These are phyloP conservation scores for Myoxocephalus aenaeus DNA, from an alignment of 2,797 vertebrate genomes.

Conservation along the genomic window DNA sequence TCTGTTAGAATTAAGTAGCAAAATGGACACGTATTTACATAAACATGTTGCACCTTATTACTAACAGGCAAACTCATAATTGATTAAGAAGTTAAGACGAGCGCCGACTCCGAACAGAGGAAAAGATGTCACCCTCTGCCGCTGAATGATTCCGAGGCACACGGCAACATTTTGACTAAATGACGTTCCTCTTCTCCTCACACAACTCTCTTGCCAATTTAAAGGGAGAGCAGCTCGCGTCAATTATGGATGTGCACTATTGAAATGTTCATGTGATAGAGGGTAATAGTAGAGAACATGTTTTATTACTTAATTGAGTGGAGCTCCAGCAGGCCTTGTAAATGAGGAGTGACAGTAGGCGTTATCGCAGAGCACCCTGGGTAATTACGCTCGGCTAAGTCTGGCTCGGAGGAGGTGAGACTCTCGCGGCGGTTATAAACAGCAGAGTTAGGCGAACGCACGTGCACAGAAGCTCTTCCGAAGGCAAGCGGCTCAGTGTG, in stretches of 20 bases:
- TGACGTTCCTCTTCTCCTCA: slow-evolving; percentile 45
- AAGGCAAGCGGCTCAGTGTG: slow-evolving; percentile 2
- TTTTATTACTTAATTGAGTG: slow-evolving; percentile 79
- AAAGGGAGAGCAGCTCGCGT: slow-evolving; percentile 60
- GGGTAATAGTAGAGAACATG: slow-evolving; percentile 73
- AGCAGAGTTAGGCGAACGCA: slow-evolving; percentile 43
- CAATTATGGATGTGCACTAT: slow-evolving; percentile 72
- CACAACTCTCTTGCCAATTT: slow-evolving; percentile 68
- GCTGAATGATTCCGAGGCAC: slow-evolving; percentile 26
- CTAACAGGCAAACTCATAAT: slow-evolving; percentile 17
- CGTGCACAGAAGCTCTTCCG: slow-evolving; percentile 35
- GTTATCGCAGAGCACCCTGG: slow-evolving; percentile 72
- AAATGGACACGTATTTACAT: slow-evolving; percentile 21
- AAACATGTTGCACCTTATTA: slow-evolving; percentile 33
- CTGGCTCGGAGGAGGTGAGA: slow-evolving; percentile 70
- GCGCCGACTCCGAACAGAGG: slow-evolving; percentile 7
- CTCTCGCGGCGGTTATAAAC: slow-evolving; percentile 62
- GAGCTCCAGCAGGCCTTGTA: slow-evolving; percentile 78
- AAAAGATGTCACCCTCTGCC: slow-evolving; percentile 31
- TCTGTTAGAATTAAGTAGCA: slow-evolving; percentile 21
- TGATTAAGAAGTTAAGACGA: slow-evolving; percentile 10
- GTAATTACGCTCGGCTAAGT: slow-evolving; percentile 77
- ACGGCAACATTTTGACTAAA: slow-evolving; percentile 61
- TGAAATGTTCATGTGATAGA: slow-evolving; percentile 72
- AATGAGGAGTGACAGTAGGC: slow-evolving; percentile 81